Percentiles rank a stretch among this genome's conserved stretches.
These are phyloP conservation scores for Mellilla xanthometata DNA, from an alignment of 2,888 invertebrate genomes.

Conservation along the genomic window DNA sequence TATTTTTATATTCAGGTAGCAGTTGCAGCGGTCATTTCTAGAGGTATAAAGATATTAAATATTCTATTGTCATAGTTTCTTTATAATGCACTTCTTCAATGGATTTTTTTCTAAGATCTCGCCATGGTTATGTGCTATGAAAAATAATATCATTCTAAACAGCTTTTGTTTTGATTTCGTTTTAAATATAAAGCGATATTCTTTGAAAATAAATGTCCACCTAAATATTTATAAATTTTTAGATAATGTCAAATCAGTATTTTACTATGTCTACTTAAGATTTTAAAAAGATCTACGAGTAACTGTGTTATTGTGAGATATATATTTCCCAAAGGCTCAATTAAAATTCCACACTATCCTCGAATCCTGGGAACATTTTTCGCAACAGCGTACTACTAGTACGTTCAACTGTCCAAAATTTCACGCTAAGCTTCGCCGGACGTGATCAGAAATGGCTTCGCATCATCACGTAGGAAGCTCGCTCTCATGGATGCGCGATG, in stretches of 20 bases:
- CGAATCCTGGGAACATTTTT: slow-evolving; percentile 10
- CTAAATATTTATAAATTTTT: no score
- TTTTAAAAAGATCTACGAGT: no score
- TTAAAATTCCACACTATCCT: slow-evolving; percentile 1
- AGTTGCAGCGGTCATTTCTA: slow-evolving; percentile 2
- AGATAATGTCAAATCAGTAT: no score
- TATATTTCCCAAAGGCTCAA: neutral
- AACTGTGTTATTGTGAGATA: no score
- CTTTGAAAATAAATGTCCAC: no score
- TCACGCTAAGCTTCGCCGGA: slow-evolving; percentile 18
- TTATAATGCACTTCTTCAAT: no score
- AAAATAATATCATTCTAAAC: no score
- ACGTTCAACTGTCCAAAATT: slow-evolving; percentile 40
- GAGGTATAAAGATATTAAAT: slow-evolving; percentile 7
- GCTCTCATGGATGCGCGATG: slow-evolving; percentile 52
- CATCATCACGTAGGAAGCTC: slow-evolving; percentile 39
- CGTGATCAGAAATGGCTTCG: slow-evolving; percentile 45
- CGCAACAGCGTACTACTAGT: slow-evolving; percentile 29
- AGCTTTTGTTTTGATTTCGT: no score
- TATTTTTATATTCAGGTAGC: slow-evolving; percentile 12
- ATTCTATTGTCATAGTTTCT: slow-evolving; percentile 1
- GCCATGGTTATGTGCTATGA: no score
- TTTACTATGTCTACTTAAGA: no score
- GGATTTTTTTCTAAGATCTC: no score
- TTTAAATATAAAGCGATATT: no score